phyloP scores from a whole-genome alignment of 2,797 vertebrate species.

The Scyliorhinus canicula region DNA sequence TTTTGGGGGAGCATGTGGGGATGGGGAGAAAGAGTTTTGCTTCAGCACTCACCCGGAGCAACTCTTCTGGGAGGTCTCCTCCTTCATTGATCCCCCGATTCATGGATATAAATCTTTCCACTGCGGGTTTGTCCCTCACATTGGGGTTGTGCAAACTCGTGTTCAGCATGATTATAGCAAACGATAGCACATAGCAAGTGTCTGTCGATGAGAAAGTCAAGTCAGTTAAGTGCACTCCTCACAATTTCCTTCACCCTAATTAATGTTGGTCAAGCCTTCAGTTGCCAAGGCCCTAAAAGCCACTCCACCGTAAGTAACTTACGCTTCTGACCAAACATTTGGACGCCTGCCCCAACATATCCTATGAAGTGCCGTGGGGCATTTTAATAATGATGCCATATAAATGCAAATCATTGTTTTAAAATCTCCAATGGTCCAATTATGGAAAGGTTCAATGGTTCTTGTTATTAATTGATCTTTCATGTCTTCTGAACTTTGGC shows the following conservation, averaged over 20 bases:
- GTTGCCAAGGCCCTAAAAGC: neutral
- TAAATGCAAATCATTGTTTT: too few relatives aligned
- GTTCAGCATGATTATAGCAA: constrained; percentile 96
- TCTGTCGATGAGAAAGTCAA: constrained; percentile 59
- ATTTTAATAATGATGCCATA: too few relatives aligned
- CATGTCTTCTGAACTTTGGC: too few relatives aligned
- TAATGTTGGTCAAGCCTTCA: neutral
- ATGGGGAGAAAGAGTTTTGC: neutral
- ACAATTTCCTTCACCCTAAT: neutral
- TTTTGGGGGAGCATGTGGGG: neutral
- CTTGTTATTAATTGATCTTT: too few relatives aligned
- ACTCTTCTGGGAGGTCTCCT: constrained; percentile 89
- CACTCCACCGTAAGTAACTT: too few relatives aligned
- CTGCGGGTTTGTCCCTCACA: constrained; percentile 85
- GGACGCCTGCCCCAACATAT: too few relatives aligned
- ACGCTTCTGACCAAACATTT: too few relatives aligned
- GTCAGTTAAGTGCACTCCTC: neutral
- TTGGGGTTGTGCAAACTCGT: constrained; percentile 97
- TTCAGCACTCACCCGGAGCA: constrained; percentile 73
- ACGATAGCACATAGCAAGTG: constrained; percentile 92
- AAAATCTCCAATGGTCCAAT: too few relatives aligned
- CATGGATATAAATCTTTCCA: constrained; percentile 94
- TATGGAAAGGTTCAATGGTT: too few relatives aligned
- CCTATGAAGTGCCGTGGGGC: too few relatives aligned
- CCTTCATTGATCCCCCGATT: constrained; percentile 95